Evolutionary conservation across 1,140 invertebrate genomes (phyloP).

Genomic region (Aphelinus atriplicis): DNA sequence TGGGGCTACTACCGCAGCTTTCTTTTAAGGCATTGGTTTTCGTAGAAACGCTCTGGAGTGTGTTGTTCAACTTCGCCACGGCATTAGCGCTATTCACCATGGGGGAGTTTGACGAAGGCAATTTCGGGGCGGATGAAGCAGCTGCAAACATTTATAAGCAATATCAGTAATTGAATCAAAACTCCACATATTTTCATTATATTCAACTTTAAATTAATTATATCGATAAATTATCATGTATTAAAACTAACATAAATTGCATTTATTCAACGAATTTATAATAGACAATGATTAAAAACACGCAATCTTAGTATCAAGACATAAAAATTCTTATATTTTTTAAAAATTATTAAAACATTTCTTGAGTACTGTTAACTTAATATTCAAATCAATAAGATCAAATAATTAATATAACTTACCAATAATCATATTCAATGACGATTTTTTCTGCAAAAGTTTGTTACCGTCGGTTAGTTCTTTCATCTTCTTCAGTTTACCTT

Average conservation of each 20-base stretch:
- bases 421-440: conserved; percentile 61
- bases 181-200: background rate
- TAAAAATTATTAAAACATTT: too few species aligned
- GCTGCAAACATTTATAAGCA: conserved; percentile 28
- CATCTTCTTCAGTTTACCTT: conserved; percentile 64
- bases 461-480: conserved; percentile 61
- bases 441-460: conserved; percentile 62
- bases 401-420: conserved; percentile 14
- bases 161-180: background rate
- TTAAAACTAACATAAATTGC: background rate
- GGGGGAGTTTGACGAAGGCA: conserved; percentile 57
- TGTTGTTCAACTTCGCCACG: conserved; percentile 59
- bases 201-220: background rate
- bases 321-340: too few species aligned
- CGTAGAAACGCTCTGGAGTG: conserved; percentile 56
- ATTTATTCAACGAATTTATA: background rate
- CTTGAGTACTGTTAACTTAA: background rate
- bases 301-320: too few species aligned
- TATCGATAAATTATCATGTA: background rate
- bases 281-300: too few species aligned
- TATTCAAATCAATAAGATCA: background rate
- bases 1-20: conserved; percentile 42
- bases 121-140: conserved; percentile 58
- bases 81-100: conserved; percentile 59
- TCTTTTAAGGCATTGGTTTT: conserved; percentile 65